phyloP scores from a whole-genome alignment of 2,113 vertebrate genomes.

The Strix aluco region DNA sequence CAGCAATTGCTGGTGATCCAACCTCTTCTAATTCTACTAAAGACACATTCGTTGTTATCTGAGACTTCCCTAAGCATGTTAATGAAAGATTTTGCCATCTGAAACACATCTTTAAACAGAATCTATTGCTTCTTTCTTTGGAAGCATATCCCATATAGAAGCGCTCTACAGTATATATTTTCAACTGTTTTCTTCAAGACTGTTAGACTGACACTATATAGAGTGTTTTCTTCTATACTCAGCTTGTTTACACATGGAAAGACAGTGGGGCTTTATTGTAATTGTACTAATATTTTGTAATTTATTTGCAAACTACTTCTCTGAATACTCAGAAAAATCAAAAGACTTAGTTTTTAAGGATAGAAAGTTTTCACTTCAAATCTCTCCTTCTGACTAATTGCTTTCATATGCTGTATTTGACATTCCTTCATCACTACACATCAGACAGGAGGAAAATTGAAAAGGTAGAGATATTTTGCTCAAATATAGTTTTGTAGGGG shows the following conservation, averaged over 20 bases:
- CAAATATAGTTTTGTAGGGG: not conserved
- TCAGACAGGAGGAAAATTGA: not conserved
- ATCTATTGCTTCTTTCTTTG: not conserved
- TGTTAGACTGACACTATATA: not conserved
- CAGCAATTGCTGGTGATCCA: not conserved
- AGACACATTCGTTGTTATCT: not conserved
- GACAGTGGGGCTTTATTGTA: accelerated
- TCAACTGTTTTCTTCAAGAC: not conserved
- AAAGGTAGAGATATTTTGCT: not conserved
- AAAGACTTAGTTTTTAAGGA: not conserved
- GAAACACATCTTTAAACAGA: not conserved
- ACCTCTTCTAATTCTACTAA: not conserved
- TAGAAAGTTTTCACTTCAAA: not conserved
- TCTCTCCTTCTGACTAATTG: not conserved
- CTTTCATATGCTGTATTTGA: not conserved
- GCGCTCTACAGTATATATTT: not conserved
- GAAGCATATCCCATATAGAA: not conserved
- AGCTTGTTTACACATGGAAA: not conserved
- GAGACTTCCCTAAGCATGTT: not conserved
- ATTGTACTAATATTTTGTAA: not conserved
- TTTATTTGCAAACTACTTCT: not conserved
- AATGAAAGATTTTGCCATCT: not conserved
- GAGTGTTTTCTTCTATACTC: not conserved
- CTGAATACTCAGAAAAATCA: not conserved
- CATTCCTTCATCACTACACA: not conserved